These are phyloP conservation scores for Benthosema pterotum DNA, from an alignment of 2,797 vertebrate species.

Conservation along the genomic window DNA sequence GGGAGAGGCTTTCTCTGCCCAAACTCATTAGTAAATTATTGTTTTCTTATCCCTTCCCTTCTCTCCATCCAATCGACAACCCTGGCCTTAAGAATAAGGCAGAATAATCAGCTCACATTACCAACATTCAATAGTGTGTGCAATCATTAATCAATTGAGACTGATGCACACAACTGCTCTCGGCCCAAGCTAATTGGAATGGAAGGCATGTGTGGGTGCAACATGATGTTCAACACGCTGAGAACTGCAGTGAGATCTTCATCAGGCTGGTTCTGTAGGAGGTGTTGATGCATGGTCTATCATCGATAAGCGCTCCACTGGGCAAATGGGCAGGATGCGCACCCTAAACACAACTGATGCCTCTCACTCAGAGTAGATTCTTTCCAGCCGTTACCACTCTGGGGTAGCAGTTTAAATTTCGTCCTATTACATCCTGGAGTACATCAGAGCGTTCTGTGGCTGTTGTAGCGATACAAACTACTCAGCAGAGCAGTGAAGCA, in stretches of 20 bases:
- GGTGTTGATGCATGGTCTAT: constrained; percentile 32
- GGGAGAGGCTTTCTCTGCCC: not conserved
- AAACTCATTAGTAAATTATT: not conserved
- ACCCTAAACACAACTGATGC: constrained; percentile 44
- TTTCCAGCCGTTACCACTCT: constrained; percentile 9
- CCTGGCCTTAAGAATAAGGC: not conserved
- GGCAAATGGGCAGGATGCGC: constrained; percentile 30
- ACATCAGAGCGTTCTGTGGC: constrained; percentile 13
- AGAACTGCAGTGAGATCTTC: constrained; percentile 31
- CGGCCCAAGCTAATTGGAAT: constrained; percentile 19
- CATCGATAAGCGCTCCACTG: constrained; percentile 37
- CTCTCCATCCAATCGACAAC: constrained; percentile 3
- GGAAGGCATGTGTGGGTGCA: constrained; percentile 21
- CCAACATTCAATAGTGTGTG: constrained; percentile 2
- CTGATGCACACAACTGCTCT: constrained; percentile 32
- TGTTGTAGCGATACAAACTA: not conserved
- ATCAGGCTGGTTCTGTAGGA: constrained; percentile 43
- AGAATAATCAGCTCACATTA: constrained; percentile 9
- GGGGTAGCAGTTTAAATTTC: constrained; percentile 9
- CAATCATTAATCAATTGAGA: constrained; percentile 16
- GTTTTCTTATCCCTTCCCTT: not conserved
- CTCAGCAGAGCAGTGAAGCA: constrained; percentile 22
- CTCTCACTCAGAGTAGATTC: constrained; percentile 32
- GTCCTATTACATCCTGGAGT: constrained; percentile 23
- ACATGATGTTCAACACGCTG: constrained; percentile 12